Conservation (phyloP, 2,888 invertebrate species). For the Drosophila subsilvestris region DNA sequence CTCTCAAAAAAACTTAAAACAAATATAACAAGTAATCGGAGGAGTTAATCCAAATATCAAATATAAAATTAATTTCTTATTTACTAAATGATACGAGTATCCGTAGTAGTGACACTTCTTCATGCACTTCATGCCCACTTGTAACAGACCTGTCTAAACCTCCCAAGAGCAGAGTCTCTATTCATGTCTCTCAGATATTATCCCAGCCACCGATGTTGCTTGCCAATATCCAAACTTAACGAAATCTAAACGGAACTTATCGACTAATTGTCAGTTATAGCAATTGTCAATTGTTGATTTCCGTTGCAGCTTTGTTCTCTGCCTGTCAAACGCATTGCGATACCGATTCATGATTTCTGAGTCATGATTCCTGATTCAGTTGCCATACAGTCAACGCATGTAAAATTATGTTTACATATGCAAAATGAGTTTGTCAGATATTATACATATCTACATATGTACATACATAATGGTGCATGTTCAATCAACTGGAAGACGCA, state of each 20-base stretch:
- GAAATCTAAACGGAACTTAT: background rate
- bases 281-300: slow-evolving; percentile 9
- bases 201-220: background rate
- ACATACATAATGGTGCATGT: slow-evolving; percentile 7
- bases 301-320: background rate
- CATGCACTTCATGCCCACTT: no score
- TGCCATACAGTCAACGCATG: slow-evolving; percentile 34
- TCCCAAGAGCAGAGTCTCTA: no score
- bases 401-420: slow-evolving; percentile 44
- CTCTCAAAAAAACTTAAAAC: no score
- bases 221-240: background rate
- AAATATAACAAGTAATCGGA: no score
- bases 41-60: no score
- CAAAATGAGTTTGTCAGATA: slow-evolving; percentile 25
- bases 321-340: background rate
- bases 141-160: no score
- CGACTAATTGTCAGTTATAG: slow-evolving; percentile 19
- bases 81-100: no score
- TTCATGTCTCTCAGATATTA: no score
- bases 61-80: no score
- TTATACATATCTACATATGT: background rate
- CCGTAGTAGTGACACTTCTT: no score
- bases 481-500: slow-evolving; percentile 32
- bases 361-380: slow-evolving; percentile 6
- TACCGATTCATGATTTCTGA: background rate